Evolutionary conservation across 64 coral and sea anemone genomes (phyloP).

Genomic region (Porites lutea): DNA sequence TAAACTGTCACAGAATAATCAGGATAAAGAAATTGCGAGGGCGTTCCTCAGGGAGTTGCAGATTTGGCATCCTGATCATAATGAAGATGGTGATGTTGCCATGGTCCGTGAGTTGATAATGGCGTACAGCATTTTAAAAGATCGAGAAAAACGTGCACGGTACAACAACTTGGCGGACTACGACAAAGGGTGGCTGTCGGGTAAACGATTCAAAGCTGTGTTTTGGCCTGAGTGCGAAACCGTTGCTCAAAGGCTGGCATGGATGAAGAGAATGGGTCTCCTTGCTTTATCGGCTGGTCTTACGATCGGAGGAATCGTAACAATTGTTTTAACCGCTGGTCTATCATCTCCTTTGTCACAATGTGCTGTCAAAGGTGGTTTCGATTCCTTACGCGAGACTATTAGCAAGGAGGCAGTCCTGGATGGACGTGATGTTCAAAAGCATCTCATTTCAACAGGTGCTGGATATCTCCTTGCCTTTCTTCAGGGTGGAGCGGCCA

Average conservation of each 20-base stretch:
- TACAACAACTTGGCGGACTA: conserved; percentile 68
- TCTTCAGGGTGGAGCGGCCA: conserved; percentile 23
- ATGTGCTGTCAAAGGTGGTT: conserved; percentile 20
- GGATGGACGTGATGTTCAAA: conserved; percentile 14
- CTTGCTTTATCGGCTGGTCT: conserved; percentile 16
- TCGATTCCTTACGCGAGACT: conserved; percentile 4
- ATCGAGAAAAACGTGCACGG: conserved; percentile 44
- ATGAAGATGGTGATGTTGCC: conserved; percentile 47
- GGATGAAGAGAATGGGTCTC: not conserved
- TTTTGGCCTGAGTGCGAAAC: conserved; percentile 70
- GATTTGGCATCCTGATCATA: conserved; percentile 73
- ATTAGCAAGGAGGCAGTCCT: conserved; percentile 19
- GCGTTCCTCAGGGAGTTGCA: conserved; percentile 34
- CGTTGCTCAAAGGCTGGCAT: conserved; percentile 34
- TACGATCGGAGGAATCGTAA: not conserved
- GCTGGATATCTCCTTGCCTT: conserved; percentile 46
- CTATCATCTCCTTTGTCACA: conserved; percentile 6
- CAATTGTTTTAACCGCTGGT: conserved; percentile 10
- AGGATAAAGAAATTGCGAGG: conserved; percentile 32
- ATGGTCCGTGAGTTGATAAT: conserved; percentile 52
- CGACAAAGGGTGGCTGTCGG: conserved; percentile 58
- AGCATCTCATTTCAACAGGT: not conserved
- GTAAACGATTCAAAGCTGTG: conserved; percentile 32
- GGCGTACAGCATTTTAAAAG: conserved; percentile 46
- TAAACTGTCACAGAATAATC: not conserved